phyloP scores from a whole-genome alignment of 2,113 vertebrate genomes.

The Polypterus bichir region DNA sequence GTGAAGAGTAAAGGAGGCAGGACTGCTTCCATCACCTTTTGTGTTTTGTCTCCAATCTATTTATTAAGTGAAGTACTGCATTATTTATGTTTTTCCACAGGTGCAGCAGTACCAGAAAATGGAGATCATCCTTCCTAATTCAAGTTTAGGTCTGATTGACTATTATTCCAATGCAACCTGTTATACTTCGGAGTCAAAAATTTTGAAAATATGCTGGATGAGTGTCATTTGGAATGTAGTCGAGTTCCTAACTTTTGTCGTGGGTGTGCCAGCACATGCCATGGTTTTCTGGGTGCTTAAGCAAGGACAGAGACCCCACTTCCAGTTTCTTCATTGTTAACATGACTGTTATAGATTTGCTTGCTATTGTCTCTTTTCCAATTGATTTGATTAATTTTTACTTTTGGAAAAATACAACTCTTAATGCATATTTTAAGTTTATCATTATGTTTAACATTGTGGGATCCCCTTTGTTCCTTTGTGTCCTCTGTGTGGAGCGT shows the following conservation, averaged over 20 bases:
- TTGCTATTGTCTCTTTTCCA: conserved; percentile 45
- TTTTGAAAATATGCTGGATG: too few relatives aligned
- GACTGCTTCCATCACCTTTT: too few relatives aligned
- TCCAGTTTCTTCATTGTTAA: conserved; percentile 48
- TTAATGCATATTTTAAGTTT: conserved; percentile 42
- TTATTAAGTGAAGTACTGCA: too few relatives aligned
- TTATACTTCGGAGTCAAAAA: too few relatives aligned
- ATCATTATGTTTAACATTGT: conserved; percentile 46
- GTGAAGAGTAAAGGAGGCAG: too few relatives aligned
- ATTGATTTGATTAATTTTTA: conserved; percentile 41
- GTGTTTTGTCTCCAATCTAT: too few relatives aligned
- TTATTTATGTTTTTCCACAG: too few relatives aligned
- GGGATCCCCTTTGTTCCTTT: conserved; percentile 38
- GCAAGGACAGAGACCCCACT: conserved; percentile 24
- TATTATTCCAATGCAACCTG: too few relatives aligned
- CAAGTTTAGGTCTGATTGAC: too few relatives aligned
- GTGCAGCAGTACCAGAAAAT: too few relatives aligned
- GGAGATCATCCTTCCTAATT: too few relatives aligned
- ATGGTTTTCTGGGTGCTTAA: conserved; percentile 48
- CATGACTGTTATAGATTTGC: conserved; percentile 34
- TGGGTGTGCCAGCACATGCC: conserved; percentile 41
- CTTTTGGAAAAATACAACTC: conserved; percentile 20
- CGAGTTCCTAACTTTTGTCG: conserved; percentile 10
- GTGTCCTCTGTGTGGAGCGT: conserved; percentile 50
- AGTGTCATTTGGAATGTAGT: too few relatives aligned